Evolutionary conservation across 2,888 invertebrate species (phyloP).

Genomic region (Clostera curtula): DNA sequence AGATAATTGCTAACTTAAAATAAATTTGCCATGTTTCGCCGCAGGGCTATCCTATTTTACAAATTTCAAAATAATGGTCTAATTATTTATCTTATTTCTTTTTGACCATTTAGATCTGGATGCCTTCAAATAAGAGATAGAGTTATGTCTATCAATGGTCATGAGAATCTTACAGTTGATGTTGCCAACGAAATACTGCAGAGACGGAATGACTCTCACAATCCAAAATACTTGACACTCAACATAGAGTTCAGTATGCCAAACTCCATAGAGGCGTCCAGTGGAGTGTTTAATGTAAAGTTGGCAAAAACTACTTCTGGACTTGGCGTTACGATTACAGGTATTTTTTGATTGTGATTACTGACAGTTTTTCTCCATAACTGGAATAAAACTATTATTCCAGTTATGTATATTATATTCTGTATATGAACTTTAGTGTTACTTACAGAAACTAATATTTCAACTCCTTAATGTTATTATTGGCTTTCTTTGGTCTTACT

Average conservation of each 20-base stretch:
- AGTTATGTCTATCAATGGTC: constrained; percentile 88
- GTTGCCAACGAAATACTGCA: constrained; percentile 76
- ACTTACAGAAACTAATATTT: constrained; percentile 6
- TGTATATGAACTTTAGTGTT: no score
- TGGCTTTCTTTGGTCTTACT: background rate
- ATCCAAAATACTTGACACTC: constrained; percentile 80
- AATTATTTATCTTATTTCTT: background rate
- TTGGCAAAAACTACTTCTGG: constrained; percentile 86
- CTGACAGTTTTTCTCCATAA: background rate
- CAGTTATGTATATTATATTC: no score
- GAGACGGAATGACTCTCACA: constrained; percentile 73
- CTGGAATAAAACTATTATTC: no score
- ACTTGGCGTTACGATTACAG: constrained; percentile 92
- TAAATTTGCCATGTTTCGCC: no score
- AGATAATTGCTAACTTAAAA: no score
- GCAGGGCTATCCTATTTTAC: background rate
- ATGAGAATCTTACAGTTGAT: constrained; percentile 77
- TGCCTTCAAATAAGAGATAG: constrained; percentile 88
- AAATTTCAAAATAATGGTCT: background rate
- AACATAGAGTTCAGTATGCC: constrained; percentile 94
- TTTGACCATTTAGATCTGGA: constrained; percentile 74
- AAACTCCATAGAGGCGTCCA: constrained; percentile 91
- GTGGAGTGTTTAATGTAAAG: constrained; percentile 93
- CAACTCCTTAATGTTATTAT: background rate
- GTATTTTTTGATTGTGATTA: constrained; percentile 41